These are phyloP conservation scores for Anagrus nilaparvatae DNA, from an alignment of 1,140 invertebrate genomes.

Conservation along the genomic window DNA sequence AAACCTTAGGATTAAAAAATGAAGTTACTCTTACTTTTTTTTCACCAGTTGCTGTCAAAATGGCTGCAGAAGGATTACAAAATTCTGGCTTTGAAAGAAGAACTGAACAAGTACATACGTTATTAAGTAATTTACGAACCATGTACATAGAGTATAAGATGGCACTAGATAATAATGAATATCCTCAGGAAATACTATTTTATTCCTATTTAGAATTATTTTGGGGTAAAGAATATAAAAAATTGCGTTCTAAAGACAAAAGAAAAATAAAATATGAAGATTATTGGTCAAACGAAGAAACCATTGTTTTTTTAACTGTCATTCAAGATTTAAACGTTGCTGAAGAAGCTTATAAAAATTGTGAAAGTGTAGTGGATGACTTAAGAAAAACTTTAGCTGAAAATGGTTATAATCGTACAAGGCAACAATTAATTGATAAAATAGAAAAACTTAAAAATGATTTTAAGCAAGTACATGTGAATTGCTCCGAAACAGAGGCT, in stretches of 20 bases:
- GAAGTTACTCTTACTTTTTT: slow-evolving; percentile 18
- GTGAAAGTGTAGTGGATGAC: slow-evolving; percentile 11
- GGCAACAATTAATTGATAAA: slow-evolving; percentile 18
- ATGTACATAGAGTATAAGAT: slow-evolving; percentile 20
- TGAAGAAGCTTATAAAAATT: slow-evolving; percentile 15
- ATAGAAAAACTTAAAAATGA: slow-evolving; percentile 21
- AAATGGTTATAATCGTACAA: slow-evolving; percentile 21
- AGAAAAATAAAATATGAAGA: slow-evolving; percentile 12
- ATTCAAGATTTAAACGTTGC: slow-evolving; percentile 19
- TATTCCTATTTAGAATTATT: slow-evolving; percentile 18
- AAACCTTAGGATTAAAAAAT: slow-evolving; percentile 17
- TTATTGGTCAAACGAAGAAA: slow-evolving; percentile 26
- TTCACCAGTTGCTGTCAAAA: slow-evolving; percentile 15
- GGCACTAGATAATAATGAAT: slow-evolving; percentile 15
- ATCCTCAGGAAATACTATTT: slow-evolving; percentile 14
- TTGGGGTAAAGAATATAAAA: slow-evolving; percentile 18
- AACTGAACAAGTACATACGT: slow-evolving; percentile 19
- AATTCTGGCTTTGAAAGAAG: slow-evolving; percentile 16
- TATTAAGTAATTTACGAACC: slow-evolving; percentile 18
- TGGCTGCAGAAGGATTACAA: slow-evolving; percentile 18
- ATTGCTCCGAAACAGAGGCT: slow-evolving; percentile 15
- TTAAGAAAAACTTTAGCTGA: slow-evolving; percentile 19
- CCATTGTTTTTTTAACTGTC: slow-evolving; percentile 21
- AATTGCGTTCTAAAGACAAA: slow-evolving; percentile 15
- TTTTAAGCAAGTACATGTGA: slow-evolving; percentile 16